Conservation (phyloP, 2,113 vertebrate genomes). For the Rissa tridactyla region DNA sequence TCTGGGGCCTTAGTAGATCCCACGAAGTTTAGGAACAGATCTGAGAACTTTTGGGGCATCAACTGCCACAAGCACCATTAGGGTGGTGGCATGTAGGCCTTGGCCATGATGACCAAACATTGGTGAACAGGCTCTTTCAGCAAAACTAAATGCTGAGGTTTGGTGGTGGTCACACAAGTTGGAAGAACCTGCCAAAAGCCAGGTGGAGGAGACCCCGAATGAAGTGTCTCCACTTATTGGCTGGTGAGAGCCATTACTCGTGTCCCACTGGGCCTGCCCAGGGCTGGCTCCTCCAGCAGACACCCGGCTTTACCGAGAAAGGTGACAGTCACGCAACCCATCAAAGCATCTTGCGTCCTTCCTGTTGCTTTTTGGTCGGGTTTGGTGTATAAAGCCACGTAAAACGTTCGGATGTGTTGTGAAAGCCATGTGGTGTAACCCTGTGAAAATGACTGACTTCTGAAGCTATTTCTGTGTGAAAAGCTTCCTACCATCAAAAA, state of each 20-base stretch:
- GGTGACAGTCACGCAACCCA: background rate
- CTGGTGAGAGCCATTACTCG: background rate
- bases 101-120: fast-evolving
- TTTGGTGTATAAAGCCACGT: background rate
- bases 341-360: background rate
- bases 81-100: background rate
- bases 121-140: background rate
- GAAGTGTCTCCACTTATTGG: background rate
- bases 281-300: background rate
- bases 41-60: background rate
- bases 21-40: background rate
- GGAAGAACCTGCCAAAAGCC: background rate
- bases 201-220: background rate
- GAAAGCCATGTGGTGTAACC: background rate
- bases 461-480: background rate
- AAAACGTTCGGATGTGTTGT: background rate
- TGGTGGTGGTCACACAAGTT: fast-evolving
- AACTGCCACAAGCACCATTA: fast-evolving
- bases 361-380: background rate
- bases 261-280: no score
- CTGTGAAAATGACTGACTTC: fast-evolving
- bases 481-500: background rate
- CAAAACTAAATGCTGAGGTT: background rate
- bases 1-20: background rate
- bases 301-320: background rate